Conservation (phyloP, 35 echinoderm and acorn worm genomes). For the Strongylocentrotus purpuratus region DNA sequence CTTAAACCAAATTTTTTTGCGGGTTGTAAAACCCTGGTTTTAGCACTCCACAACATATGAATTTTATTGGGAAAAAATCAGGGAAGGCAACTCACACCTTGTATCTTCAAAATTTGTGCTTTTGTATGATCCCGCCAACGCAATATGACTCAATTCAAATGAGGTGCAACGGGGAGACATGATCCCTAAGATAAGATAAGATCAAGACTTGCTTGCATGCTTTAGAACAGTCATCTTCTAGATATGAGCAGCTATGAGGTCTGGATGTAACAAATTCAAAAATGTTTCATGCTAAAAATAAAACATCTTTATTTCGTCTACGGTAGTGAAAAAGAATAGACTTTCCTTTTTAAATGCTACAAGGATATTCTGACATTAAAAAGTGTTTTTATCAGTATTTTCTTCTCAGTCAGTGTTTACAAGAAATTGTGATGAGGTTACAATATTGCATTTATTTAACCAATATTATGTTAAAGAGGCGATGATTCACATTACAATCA, state of each 20-base stretch:
- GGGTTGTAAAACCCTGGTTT: background rate
- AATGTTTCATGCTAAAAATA: no score
- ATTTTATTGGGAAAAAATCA: background rate
- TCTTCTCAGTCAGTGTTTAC: background rate
- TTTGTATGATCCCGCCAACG: slow-evolving; percentile 28
- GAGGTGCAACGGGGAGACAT: background rate
- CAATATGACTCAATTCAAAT: slow-evolving; percentile 36
- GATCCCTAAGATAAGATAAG: background rate
- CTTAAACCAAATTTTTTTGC: background rate
- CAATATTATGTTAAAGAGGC: background rate
- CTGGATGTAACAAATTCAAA: no score
- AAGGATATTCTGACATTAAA: no score
- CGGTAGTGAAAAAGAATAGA: no score
- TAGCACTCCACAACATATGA: background rate
- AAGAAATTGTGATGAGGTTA: background rate
- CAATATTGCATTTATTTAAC: background rate
- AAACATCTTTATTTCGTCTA: no score
- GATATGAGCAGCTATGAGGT: no score
- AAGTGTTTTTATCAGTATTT: no score
- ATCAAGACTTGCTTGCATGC: no score
- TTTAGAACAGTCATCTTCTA: no score
- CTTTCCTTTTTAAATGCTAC: no score
- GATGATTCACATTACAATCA: background rate
- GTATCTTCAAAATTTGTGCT: background rate
- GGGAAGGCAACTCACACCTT: background rate